These are phyloP conservation scores for Scaptomyza hsui DNA, from an alignment of 1,140 invertebrate species.

Conservation along the genomic window DNA sequence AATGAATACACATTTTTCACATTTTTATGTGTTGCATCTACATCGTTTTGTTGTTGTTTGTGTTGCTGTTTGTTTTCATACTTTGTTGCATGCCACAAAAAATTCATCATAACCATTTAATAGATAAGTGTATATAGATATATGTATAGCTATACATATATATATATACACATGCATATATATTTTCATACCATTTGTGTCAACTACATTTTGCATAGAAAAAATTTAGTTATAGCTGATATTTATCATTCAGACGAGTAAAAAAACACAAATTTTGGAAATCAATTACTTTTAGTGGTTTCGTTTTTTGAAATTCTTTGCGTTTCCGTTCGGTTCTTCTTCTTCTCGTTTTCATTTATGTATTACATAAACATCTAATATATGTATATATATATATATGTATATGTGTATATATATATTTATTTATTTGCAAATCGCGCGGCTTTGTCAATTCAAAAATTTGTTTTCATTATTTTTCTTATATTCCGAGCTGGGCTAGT, in stretches of 20 bases:
- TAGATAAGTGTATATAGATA: conserved; percentile 46
- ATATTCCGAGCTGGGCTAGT: neutral
- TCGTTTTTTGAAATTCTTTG: conserved; percentile 49
- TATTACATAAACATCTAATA: conserved; percentile 73
- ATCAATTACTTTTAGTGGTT: neutral
- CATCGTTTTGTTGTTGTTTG: conserved; percentile 12
- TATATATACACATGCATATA: conserved; percentile 18
- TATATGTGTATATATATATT: conserved; percentile 28
- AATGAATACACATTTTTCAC: conserved; percentile 44
- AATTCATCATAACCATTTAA: conserved; percentile 37
- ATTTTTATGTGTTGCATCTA: conserved; percentile 3
- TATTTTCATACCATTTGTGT: conserved; percentile 34
- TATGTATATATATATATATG: conserved; percentile 47
- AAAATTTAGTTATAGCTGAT: conserved; percentile 50
- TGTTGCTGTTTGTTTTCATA: neutral
- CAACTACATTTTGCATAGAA: conserved; percentile 52
- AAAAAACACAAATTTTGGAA: conserved; percentile 16
- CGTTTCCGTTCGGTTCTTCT: conserved; percentile 22
- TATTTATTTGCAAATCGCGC: conserved; percentile 64
- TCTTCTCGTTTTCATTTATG: conserved; percentile 43
- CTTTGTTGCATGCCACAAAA: conserved; percentile 34
- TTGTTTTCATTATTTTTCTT: neutral
- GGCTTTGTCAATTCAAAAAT: conserved; percentile 54
- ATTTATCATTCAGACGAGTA: conserved; percentile 16
- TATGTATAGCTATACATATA: conserved; percentile 35